phyloP scores from a whole-genome alignment of 2,888 invertebrate genomes.

The Pimpla rufipes region DNA sequence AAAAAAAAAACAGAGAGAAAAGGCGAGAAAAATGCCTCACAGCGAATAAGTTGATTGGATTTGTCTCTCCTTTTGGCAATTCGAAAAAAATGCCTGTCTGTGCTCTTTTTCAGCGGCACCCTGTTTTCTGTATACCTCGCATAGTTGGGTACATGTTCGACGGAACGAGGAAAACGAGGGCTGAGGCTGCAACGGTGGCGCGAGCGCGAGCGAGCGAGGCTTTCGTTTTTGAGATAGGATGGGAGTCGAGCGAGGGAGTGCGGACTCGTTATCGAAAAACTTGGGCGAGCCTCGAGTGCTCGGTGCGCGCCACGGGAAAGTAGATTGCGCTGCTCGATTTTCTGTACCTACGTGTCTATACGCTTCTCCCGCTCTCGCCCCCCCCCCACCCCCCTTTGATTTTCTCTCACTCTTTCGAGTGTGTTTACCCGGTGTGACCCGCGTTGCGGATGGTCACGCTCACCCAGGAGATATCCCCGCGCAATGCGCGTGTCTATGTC shows the following conservation, averaged over 20 bases:
- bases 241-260: constrained; percentile 2
- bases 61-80: constrained; percentile 57
- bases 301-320: constrained; percentile 31
- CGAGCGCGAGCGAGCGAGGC: too few species aligned
- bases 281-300: constrained; percentile 46
- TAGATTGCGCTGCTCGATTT: constrained; percentile 58
- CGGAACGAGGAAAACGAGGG: constrained; percentile 25
- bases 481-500: background rate
- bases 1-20: constrained; percentile 1
- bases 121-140: background rate
- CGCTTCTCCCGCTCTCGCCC: background rate
- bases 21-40: constrained; percentile 21
- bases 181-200: background rate
- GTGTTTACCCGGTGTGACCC: constrained; percentile 41
- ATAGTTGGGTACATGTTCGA: constrained; percentile 20
- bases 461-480: constrained; percentile 16
- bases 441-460: constrained; percentile 23
- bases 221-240: constrained; percentile 49
- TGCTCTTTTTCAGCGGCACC: constrained; percentile 53
- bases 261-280: constrained; percentile 42
- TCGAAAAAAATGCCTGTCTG: constrained; percentile 51
- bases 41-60: constrained; percentile 51
- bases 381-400: background rate
- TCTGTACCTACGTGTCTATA: constrained; percentile 24
- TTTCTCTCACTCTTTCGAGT: background rate